These are phyloP conservation scores for Caenorhabditis auriculariae DNA, from an alignment of 2,888 invertebrate genomes.

Conservation along the genomic window DNA sequence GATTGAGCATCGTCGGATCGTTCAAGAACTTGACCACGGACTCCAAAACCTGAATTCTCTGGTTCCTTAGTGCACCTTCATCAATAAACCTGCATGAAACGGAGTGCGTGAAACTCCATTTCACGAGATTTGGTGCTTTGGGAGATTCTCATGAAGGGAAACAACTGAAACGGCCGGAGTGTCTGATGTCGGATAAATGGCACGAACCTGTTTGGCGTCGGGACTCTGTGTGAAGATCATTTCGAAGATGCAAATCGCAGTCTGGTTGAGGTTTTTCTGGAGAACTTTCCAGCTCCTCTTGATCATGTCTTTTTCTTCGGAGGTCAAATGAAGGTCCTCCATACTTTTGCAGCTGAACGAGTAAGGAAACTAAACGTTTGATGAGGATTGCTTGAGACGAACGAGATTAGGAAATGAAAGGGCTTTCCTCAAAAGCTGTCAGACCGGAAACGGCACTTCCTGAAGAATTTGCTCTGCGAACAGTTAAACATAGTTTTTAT, in stretches of 20 bases:
- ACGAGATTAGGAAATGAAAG: too few relatives aligned
- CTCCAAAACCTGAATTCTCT: conserved; percentile 40
- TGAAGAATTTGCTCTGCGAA: too few relatives aligned
- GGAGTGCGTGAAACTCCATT: conserved; percentile 47
- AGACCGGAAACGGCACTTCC: too few relatives aligned
- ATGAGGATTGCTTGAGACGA: too few relatives aligned
- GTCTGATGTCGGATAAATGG: too few relatives aligned
- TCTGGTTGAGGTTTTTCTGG: conserved; percentile 35
- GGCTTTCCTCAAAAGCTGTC: too few relatives aligned
- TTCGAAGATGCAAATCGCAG: conserved; percentile 48
- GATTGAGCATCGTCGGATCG: conserved; percentile 38
- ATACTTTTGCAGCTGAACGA: too few relatives aligned
- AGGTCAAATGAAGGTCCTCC: too few relatives aligned
- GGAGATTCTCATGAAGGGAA: conserved; percentile 47
- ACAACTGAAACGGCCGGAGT: conserved; percentile 43
- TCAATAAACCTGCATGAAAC: conserved; percentile 47
- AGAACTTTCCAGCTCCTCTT: conserved; percentile 35
- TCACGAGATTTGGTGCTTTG: conserved; percentile 31
- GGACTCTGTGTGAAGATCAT: conserved; percentile 55
- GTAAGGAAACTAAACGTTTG: too few relatives aligned
- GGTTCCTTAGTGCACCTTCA: not conserved
- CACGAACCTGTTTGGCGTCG: conserved; percentile 49
- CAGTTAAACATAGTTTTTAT: too few relatives aligned
- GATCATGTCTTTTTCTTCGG: conserved; percentile 34
- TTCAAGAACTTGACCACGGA: conserved; percentile 45